phyloP scores from a whole-genome alignment of 64 coral and sea anemone genomes.

The Dendronephthya gigantea region DNA sequence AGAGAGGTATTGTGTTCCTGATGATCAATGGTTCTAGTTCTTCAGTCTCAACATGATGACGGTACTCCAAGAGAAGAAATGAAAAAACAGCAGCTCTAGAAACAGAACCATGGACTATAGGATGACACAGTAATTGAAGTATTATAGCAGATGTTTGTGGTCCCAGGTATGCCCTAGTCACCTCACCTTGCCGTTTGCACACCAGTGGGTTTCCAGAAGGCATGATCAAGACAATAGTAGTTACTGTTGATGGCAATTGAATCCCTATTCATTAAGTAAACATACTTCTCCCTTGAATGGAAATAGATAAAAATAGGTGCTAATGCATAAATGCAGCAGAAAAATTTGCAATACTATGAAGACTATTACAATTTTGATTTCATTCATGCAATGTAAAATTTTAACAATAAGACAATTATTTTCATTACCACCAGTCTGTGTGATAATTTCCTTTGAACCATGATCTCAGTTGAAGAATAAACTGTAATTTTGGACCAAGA shows the following conservation, averaged over 20 bases:
- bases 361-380: too few relatives aligned
- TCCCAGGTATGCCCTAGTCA: not conserved
- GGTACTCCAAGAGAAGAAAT: slow-evolving; percentile 62
- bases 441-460: slow-evolving; percentile 90
- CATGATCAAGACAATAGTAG: slow-evolving; percentile 81
- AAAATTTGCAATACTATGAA: too few relatives aligned
- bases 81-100: slow-evolving; percentile 62
- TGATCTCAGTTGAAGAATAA: slow-evolving; percentile 69
- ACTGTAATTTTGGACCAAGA: slow-evolving; percentile 91
- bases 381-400: not conserved
- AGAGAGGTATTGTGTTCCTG: slow-evolving; percentile 75
- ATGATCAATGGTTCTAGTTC: slow-evolving; percentile 50
- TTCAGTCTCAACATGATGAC: slow-evolving; percentile 63
- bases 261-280: slow-evolving; percentile 71
- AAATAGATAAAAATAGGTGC: not conserved
- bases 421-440: slow-evolving; percentile 79
- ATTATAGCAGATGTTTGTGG: too few relatives aligned
- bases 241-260: slow-evolving; percentile 81
- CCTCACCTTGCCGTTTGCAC: slow-evolving; percentile 59
- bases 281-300: slow-evolving; percentile 60
- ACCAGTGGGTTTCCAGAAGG: slow-evolving; percentile 59
- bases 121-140: too few relatives aligned
- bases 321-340: not conserved
- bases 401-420: not conserved
- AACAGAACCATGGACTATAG: not conserved